Evolutionary conservation across 2,888 invertebrate species (phyloP), one percentile per base, ranked within the genome.

Genomic region (Aethes cnicana): DNA sequence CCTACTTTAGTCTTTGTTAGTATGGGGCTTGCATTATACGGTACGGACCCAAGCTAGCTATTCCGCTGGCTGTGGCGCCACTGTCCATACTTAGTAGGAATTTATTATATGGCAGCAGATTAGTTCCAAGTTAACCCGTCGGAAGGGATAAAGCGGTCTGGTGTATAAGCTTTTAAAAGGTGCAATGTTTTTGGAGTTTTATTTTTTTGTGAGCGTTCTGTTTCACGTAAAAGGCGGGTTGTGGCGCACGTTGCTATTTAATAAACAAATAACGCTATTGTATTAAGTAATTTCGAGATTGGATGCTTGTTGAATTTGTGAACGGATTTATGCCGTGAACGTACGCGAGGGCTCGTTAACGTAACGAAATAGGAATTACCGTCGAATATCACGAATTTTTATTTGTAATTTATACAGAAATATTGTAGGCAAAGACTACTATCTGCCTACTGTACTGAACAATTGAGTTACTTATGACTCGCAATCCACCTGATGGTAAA

Each of bases 1-100:
- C 74, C 75, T 78, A 75, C 74, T 74, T 81, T 74, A 65, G 68
- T 72, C 72, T 76, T 79, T 76, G 77, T 74, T n/a, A n/a, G n/a
- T n/a, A n/a, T 72, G 67, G 21, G 5, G 9, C 16, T 11, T 18
- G 26, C 30, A 26, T 23, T 14, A 41, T 4, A 33, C 16, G 9
- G 7, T 9, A 43, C n/a, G n/a, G n/a, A n/a, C n/a, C n/a, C n/a
- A n/a, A n/a, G n/a, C n/a, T n/a, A n/a, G n/a, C n/a, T n/a, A n/a
- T n/a, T n/a, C n/a, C n/a, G n/a, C n/a, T n/a, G n/a, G n/a, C n/a
- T n/a, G n/a, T n/a, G n/a, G n/a, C n/a, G n/a, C n/a, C n/a, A n/a
- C n/a, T n/a, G n/a, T n/a, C n/a, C n/a, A n/a, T n/a, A n/a, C n/a
- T n/a, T n/a, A n/a, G n/a, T n/a, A n/a, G n/a, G n/a, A n/a, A n/a